Conservation (phyloP, 2,113 vertebrate species). For the Callaeas wilsoni region DNA sequence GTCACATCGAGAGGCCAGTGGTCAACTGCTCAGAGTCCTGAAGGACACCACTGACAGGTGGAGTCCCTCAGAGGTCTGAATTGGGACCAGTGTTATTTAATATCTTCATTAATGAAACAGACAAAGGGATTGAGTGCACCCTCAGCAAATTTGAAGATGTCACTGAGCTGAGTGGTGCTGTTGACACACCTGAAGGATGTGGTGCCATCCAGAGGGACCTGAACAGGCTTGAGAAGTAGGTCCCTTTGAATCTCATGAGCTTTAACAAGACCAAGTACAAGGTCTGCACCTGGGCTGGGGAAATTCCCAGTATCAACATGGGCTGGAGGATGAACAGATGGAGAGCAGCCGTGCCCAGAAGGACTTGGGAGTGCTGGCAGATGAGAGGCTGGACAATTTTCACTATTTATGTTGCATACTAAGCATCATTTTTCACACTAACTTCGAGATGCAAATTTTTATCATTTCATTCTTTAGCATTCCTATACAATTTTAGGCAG, state of each 20-base stretch:
- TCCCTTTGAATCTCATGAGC: too few relatives aligned
- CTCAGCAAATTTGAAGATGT: neutral
- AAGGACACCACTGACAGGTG: neutral
- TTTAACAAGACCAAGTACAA: neutral
- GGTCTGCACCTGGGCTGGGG: neutral
- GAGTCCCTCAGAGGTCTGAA: too few relatives aligned
- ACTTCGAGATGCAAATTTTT: neutral
- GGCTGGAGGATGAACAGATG: neutral
- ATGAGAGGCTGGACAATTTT: neutral
- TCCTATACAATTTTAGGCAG: neutral
- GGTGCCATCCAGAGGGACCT: neutral
- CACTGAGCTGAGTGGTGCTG: neutral
- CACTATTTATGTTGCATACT: neutral
- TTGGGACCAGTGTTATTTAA: neutral
- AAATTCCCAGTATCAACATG: accelerated
- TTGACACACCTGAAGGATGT: neutral
- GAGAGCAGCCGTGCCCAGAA: neutral
- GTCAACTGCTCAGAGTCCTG: neutral
- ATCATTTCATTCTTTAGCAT: neutral
- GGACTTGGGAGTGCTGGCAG: neutral
- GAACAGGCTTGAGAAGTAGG: neutral
- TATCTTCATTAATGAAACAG: too few relatives aligned
- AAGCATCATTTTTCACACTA: neutral
- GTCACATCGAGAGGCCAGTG: neutral
- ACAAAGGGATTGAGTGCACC: accelerated